Evolutionary conservation across 1,140 invertebrate species (phyloP).

Genomic region (Frieseomelitta varia): DNA sequence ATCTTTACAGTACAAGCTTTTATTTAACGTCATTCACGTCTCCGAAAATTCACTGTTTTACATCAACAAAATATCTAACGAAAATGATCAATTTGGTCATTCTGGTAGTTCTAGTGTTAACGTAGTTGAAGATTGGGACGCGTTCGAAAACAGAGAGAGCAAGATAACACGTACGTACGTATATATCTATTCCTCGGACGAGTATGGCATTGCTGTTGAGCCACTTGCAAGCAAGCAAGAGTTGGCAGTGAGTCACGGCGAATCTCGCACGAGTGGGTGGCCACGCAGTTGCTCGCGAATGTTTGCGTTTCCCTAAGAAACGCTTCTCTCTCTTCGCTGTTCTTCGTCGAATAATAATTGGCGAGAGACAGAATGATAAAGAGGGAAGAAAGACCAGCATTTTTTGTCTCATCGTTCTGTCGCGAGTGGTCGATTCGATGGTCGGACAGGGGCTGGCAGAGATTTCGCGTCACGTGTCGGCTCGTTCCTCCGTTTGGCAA

Average conservation of each 20-base stretch:
- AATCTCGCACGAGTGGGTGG: conserved; percentile 63
- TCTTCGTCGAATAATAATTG: neutral
- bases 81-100: no score
- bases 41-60: no score
- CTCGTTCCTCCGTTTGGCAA: conserved; percentile 14
- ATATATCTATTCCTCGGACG: neutral
- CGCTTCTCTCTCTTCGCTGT: neutral
- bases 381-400: neutral
- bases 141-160: neutral
- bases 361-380: neutral
- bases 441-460: conserved; percentile 48
- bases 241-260: conserved; percentile 60
- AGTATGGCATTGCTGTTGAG: neutral
- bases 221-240: neutral
- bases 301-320: neutral
- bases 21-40: no score
- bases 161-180: neutral
- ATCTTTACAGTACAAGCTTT: no score
- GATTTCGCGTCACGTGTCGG: conserved; percentile 3
- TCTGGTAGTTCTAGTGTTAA: no score
- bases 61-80: no score
- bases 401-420: neutral
- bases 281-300: conserved; percentile 52
- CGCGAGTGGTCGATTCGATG: conserved; percentile 1
- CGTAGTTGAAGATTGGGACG: neutral